These are phyloP conservation scores for Parauchenoglanis ngamensis DNA, from an alignment of 2,797 vertebrate species.

Conservation along the genomic window DNA sequence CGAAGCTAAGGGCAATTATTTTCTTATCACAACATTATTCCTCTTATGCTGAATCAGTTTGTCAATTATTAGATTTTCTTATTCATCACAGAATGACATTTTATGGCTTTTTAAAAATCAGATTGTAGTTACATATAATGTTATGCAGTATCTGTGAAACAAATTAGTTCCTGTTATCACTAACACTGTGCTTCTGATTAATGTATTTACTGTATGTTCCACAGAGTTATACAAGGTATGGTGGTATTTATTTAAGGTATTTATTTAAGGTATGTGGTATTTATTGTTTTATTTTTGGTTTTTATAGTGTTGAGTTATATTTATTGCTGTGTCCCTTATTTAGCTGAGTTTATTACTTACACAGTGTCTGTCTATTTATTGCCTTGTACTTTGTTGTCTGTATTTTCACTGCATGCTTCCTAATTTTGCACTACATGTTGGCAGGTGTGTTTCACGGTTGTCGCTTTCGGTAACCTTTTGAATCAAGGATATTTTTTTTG, in stretches of 20 bases:
- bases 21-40: background rate
- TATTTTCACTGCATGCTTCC: background rate
- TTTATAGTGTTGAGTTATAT: background rate
- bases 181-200: background rate
- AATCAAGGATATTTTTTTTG: background rate
- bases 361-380: background rate
- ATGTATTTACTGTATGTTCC: background rate
- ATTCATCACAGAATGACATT: background rate
- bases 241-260: too few species aligned
- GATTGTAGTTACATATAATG: background rate
- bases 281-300: background rate
- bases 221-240: background rate
- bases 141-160: background rate
- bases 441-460: background rate
- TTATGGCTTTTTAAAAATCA: background rate
- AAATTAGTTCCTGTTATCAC: background rate
- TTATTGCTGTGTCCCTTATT: background rate
- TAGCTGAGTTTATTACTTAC: background rate
- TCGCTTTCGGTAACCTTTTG: background rate
- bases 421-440: background rate
- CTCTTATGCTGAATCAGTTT: background rate
- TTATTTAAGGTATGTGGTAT: too few species aligned
- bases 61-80: background rate
- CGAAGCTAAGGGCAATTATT: background rate
- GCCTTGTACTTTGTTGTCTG: background rate